Conservation (phyloP, 2,797 vertebrate genomes). For the Tinamus major region DNA sequence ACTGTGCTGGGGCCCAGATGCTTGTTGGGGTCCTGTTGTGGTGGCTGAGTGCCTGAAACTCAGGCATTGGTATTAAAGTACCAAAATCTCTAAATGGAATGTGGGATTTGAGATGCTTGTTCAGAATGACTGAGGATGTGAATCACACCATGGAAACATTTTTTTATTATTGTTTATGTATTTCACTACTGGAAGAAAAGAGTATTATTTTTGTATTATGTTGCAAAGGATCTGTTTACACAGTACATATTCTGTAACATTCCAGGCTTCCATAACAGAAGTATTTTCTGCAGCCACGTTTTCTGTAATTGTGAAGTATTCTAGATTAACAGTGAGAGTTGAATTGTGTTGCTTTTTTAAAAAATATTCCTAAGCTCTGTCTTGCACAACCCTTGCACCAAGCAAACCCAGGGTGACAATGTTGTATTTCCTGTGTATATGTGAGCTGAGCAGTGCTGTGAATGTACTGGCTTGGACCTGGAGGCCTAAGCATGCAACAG, state of each 20-base stretch:
- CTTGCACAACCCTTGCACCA: neutral
- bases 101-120: neutral
- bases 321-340: neutral
- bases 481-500: neutral
- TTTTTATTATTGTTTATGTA: neutral
- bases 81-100: neutral
- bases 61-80: neutral
- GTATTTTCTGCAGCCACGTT: accelerated
- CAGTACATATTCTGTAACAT: neutral
- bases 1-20: neutral
- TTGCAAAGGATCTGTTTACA: neutral
- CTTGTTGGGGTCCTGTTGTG: neutral
- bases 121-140: neutral
- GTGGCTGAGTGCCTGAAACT: neutral
- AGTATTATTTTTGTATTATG: neutral
- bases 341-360: neutral
- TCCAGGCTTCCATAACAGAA: neutral
- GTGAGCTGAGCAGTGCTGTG: neutral
- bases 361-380: neutral
- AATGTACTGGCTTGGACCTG: neutral
- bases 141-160: neutral
- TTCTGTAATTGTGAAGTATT: neutral
- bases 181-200: neutral
- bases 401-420: neutral
- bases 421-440: neutral